These are phyloP conservation scores for Lasioglossum marginatum DNA, from an alignment of 2,888 invertebrate genomes.

Conservation along the genomic window DNA sequence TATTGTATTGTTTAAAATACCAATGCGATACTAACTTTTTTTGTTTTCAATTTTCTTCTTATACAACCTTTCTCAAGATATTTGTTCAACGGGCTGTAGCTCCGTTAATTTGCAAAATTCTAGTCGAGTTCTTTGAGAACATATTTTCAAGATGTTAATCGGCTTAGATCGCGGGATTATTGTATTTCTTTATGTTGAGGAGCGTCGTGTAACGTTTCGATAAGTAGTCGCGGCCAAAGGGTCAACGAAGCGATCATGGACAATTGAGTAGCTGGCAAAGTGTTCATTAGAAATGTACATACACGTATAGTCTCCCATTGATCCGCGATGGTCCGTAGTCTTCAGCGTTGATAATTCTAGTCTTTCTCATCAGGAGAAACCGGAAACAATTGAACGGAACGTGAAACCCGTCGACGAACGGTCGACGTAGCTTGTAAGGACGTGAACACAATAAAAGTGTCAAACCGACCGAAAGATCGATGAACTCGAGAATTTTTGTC, in stretches of 20 bases:
- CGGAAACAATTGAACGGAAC: constrained; percentile 37
- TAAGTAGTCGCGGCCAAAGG: constrained; percentile 25
- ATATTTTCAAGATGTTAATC: too few species aligned
- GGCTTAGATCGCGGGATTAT: too few species aligned
- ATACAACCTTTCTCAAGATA: too few species aligned
- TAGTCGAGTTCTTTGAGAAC: too few species aligned
- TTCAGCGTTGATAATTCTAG: constrained; percentile 65
- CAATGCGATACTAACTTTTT: too few species aligned
- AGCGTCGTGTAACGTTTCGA: neutral
- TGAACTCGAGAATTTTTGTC: constrained; percentile 21
- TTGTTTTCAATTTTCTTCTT: too few species aligned
- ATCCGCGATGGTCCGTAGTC: constrained; percentile 50
- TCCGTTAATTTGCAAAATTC: too few species aligned
- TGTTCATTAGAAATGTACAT: constrained; percentile 34
- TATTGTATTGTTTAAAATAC: too few species aligned
- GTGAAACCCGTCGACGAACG: constrained; percentile 18
- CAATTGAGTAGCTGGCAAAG: constrained; percentile 20
- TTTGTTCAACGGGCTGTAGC: too few species aligned
- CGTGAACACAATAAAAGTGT: constrained; percentile 51
- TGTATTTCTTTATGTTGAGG: neutral
- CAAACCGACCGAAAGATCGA: constrained; percentile 20
- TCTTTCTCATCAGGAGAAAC: constrained; percentile 64
- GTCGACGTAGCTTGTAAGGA: constrained; percentile 44
- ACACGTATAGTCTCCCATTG: constrained; percentile 35
- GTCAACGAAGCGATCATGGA: neutral